Evolutionary conservation across 2,797 vertebrate species (phyloP), one percentile per base, ranked within the genome.

Genomic region (Psittacula derbiana): DNA sequence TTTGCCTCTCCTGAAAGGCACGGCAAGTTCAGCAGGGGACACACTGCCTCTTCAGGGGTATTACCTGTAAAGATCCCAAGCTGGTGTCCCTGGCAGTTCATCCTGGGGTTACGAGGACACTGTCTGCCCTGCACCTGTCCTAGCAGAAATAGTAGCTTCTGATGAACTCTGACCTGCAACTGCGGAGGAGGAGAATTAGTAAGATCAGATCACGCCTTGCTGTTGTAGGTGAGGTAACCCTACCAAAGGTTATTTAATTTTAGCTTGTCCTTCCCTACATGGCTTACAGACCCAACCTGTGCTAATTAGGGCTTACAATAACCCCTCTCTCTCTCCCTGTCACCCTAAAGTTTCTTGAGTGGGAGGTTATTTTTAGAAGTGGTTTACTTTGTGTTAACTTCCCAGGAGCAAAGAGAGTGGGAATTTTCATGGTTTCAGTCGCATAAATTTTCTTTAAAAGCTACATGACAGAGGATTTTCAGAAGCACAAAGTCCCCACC

Each of bases 191-290:
- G 83, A 95, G 93, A 93, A 92, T 95, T 96, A 94, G 86, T 73
- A 84, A 94, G 92, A 95, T 95, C 88, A 86, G 86, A 30, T 93
- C 74, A 61, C 2, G 0, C 70, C 73, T 88, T 75, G 46, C 62
- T 84, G 33, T 75, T 92, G 60, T 86, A 92, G 85, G 72, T 94
- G 76, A 88, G 70, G 47, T 92, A 30, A 83, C 76, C 69, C 85
- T 75, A 83, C 57, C 47, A 89, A 62, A 93, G 95, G 91, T 96
- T 55, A 41, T 94, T 92, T 96, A 96, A 94, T 92, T 95, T 90
- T 94, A 93, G 83, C 27, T 62, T 44, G 61, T 87, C 72, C 76
- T 86, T 92, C 87, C 66, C 60, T 91, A 58, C 46, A 18, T 57
- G 90, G 70, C 66, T 94, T 92, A 81, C 44, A 73, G 85, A 92